Percentiles rank a stretch among this genome's conserved stretches.
phyloP scores from a whole-genome alignment of 2,888 invertebrate genomes.

The Pseudoips prasinana region DNA sequence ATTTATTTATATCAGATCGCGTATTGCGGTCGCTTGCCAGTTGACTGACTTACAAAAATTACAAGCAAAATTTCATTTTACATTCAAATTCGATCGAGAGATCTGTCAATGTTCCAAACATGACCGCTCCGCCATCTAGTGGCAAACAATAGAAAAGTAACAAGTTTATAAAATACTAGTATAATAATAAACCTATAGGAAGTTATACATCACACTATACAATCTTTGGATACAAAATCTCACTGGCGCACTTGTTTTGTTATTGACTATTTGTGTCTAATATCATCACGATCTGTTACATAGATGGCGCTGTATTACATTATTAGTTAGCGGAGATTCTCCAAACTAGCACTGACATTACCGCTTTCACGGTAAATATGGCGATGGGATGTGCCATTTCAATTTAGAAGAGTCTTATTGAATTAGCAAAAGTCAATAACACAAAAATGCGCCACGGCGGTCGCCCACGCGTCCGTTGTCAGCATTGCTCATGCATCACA shows the following conservation, averaged over 20 bases:
- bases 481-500: neutral
- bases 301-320: too few relatives aligned
- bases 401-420: too few relatives aligned
- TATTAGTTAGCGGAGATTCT: too few relatives aligned
- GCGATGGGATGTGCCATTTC: too few relatives aligned
- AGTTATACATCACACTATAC: slow-evolving; percentile 76
- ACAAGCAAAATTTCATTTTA: slow-evolving; percentile 23
- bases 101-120: slow-evolving; percentile 58
- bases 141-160: slow-evolving; percentile 70
- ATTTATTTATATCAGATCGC: slow-evolving; percentile 25
- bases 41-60: slow-evolving; percentile 31
- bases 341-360: too few relatives aligned
- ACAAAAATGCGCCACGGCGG: slow-evolving; percentile 28
- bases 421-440: too few relatives aligned
- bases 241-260: slow-evolving; percentile 39
- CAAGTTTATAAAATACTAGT: slow-evolving; percentile 72
- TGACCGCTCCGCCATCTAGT: slow-evolving; percentile 51
- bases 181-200: slow-evolving; percentile 76
- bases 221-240: slow-evolving; percentile 79
- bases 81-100: slow-evolving; percentile 59
- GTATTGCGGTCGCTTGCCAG: slow-evolving; percentile 11
- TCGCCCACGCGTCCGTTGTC: slow-evolving; percentile 2
- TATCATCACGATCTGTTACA: too few relatives aligned
- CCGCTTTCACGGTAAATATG: too few relatives aligned
- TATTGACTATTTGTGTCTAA: too few relatives aligned